Conservation (phyloP, 2,797 vertebrate species). For the Eremophila alpestris region DNA sequence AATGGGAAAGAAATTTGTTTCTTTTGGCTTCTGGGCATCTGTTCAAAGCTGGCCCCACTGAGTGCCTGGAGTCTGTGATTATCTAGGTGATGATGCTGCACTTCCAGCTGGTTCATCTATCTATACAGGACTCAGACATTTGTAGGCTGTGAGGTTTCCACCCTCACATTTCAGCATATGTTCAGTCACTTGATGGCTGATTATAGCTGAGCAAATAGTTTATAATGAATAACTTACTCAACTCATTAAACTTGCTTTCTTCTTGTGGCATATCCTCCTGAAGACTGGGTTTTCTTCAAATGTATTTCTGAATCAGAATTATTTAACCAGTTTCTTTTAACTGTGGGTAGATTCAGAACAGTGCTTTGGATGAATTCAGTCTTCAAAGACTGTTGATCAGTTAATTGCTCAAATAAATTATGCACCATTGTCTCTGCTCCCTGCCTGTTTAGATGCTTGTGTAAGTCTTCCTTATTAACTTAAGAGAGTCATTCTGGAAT, state of each 20-base stretch:
- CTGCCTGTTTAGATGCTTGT: background rate
- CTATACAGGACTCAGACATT: background rate
- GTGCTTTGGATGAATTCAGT: background rate
- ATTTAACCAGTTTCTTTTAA: constrained; percentile 21
- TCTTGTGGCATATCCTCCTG: background rate
- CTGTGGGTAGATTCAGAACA: background rate
- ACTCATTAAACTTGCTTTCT: constrained; percentile 13
- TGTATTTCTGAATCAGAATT: constrained; percentile 15
- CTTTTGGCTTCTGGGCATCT: constrained; percentile 45
- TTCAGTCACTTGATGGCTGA: constrained; percentile 5
- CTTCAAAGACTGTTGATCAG: background rate
- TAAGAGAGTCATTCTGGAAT: background rate
- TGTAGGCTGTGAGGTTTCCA: background rate
- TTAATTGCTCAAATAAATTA: background rate
- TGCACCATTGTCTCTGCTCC: background rate
- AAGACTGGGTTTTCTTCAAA: background rate
- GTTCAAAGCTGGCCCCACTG: constrained; percentile 19
- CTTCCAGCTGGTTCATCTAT: constrained; percentile 53
- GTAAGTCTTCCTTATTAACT: background rate
- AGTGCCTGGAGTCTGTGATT: constrained; percentile 12
- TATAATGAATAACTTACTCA: constrained; percentile 20
- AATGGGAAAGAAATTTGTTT: constrained; percentile 25
- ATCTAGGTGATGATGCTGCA: background rate
- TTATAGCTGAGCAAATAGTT: constrained; percentile 35
- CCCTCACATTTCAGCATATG: constrained; percentile 28